Evolutionary conservation across 1,140 invertebrate species (phyloP), one percentile per base, ranked within the genome.

Genomic region (Watersipora subatra): DNA sequence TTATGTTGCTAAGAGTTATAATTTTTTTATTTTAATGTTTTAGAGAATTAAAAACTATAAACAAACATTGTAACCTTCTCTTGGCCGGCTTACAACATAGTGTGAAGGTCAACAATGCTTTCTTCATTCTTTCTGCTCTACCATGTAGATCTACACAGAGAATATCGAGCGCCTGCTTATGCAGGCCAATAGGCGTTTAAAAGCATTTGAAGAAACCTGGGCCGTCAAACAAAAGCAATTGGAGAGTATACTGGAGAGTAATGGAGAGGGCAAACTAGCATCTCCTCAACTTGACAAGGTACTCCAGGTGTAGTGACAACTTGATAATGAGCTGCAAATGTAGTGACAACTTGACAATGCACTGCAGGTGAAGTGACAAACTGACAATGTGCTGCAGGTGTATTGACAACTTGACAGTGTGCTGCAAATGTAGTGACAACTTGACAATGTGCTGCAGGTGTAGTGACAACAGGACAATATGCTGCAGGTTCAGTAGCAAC

Each of bases 121-220:
- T 46, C n/a, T 46, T 46, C 7, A 46, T 7, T 46, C n/a, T 46
- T 12, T n/a, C 27, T 25, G 17, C 58, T 59, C 17, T 59, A 55
- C 17, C 17, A 55, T 59, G 58, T 59, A 28, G 58, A 59, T 59
- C 7, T 59, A 59, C 58, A 59, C 58, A 25, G 58, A 59, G 27
- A 7, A 59, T 22, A 28, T 59, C 22, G 58, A 59, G 27, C 7
- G 58, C 7, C 22, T 59, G 58, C 58, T 59, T 7, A 12, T 59
- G 22, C 58, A 59, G 22, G 58, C 58, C 27, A 59, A 24, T 17
- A 59, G 17, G 58, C 7, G 58, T 7, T 22, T 59, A 17, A 7
- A 59, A 17, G 22, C 58, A 22, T 59, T 59, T 28, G 58, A 59
- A 28, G 27, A 28, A 12, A 17, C 27, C 7, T 59, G 58, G 58